Base-by-base conservation (phyloP, 2,888 invertebrate genomes). In the Agrilus cyanescens region DNA sequence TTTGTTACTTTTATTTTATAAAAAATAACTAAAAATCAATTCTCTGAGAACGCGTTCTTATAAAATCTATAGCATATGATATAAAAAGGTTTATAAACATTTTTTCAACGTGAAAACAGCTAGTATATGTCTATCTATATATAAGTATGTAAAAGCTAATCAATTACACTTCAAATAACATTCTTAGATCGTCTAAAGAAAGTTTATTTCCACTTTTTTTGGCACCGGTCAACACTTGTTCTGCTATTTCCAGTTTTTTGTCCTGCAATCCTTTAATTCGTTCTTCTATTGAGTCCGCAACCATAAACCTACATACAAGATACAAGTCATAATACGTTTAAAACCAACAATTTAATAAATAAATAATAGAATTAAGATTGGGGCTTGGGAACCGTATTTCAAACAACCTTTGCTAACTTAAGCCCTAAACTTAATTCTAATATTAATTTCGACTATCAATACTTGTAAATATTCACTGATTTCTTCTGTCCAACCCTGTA, bases 401-500 rank as follows among this genome's bases (percentile, higher is more conserved):
- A n/a, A n/a, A n/a, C n/a, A n/a, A n/a, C n/a, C n/a, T n/a, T n/a
- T n/a, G n/a, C n/a, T n/a, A n/a, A n/a, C n/a, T n/a, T n/a, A n/a
- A n/a, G n/a, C n/a, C n/a, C n/a, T n/a, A n/a, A n/a, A n/a, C n/a
- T n/a, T n/a, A 25, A 14, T 18, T 14, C 14, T 18, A 25, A 4
- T 15, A 37, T 20, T 29, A 32, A 39, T 29, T 13, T 8, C 8
- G n/a, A 40, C 6, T 41, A 40, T 32, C 32, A 39, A 41, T 31
- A 60, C 84, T 87, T 86, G 65, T 91, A 87, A 38, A 95, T 78
- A 53, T 75, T 72, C 0, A 94, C 93, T 53, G 76, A 66, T 57
- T 83, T 86, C 37, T 66, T 76, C 64, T 96, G 96, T 0, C 95
- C 95, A 48, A 95, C 81, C 46, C 95, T 71, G 68, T 94, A 93